Evolutionary conservation across 2,113 vertebrate genomes (phyloP), one percentile per base, ranked within the genome.

Genomic region (Fukomys damarensis): DNA sequence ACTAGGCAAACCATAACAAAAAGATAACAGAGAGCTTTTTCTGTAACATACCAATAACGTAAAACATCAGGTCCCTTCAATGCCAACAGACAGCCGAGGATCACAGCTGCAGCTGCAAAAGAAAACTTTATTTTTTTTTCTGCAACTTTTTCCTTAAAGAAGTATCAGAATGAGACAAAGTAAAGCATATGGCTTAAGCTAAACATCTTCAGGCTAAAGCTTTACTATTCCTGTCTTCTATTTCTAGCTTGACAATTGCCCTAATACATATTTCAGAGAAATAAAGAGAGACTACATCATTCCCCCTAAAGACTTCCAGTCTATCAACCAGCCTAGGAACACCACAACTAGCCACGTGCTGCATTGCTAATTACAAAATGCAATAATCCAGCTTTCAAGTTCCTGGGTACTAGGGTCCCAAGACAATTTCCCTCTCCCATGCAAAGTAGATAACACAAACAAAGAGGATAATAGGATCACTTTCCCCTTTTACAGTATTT

Each of bases 11-110:
- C 46, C 30, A 43, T 87, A 89, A 84, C 43, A 87, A 93, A 92
- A 95, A 92, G 52, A 93, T 17, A 96, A 95, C 74, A 41, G 74
- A 90, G 32, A 86, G 68, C 43, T 98, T 94, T 95, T 93, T 95
- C 91, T 85, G 93, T 95, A 94, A 99, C 99, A 99, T 98, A 99
- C 99, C 99, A 99, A 99, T 99, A 99, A 99, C 98, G 99, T 99
- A 99, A 99, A 99, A 99, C 99, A 99, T 99, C 98, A 99, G 99
- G 99, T 99, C 99, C 99, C 99, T 99, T 99, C 98, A 98, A 98
- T 99, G 98, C 99, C 92, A 97, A 99, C 99, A 99, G 99, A 99
- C 97, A 99, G 99, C 98, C 98, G 58, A 97, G 98, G 99, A 98
- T 98, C 98, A 98, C 98, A 99, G 98, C 98, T 98, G 98, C 97